phyloP scores from a whole-genome alignment of 2,113 vertebrate species.

The Microcebus jonahi region DNA sequence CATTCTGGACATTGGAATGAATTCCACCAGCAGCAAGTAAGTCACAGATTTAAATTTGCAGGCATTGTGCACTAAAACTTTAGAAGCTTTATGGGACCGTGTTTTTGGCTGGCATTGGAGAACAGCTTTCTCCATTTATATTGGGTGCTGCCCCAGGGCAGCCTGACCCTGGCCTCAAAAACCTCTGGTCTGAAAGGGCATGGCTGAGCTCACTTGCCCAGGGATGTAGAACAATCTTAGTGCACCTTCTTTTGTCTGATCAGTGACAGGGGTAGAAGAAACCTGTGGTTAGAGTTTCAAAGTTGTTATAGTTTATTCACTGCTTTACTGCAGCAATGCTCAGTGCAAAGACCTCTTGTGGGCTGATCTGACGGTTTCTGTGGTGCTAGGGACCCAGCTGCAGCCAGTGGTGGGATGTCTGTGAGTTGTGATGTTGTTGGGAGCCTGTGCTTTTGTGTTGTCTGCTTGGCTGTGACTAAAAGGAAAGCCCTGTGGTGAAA shows the following conservation, averaged over 20 bases:
- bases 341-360: neutral
- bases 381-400: too few relatives aligned
- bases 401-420: neutral
- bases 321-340: neutral
- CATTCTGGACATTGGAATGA: neutral
- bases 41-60: neutral
- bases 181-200: neutral
- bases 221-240: neutral
- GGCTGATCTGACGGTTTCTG: neutral
- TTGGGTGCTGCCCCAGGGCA: neutral
- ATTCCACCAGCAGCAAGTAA: neutral
- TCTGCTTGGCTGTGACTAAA: neutral
- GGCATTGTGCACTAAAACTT: accelerated
- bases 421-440: neutral
- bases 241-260: neutral
- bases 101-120: neutral
- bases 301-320: neutral
- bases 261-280: neutral
- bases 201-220: neutral
- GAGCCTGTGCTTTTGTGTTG: neutral
- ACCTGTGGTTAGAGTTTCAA: neutral
- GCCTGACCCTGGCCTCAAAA: neutral
- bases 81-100: neutral
- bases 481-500: neutral
- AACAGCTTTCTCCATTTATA: neutral